Evolutionary conservation across 2,797 vertebrate species (phyloP), one percentile per base, ranked within the genome.

Genomic region (Lithobates sylvaticus): DNA sequence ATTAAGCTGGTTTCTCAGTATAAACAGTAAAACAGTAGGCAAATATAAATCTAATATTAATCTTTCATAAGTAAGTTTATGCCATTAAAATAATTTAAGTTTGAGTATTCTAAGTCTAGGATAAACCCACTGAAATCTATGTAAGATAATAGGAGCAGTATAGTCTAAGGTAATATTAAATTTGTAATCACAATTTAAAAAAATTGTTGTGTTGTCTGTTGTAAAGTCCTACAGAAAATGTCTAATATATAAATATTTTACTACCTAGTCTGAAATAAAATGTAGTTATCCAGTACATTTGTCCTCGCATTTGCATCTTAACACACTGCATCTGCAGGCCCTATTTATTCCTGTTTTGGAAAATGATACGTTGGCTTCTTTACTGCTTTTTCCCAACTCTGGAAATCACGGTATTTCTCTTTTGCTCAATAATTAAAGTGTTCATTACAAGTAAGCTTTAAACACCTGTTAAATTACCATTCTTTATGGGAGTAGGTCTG

Each of bases 381-480:
- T 83, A 36, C 67, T 85, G 74, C n/a, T 79, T 86, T 81, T 70
- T 58, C 58, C 18, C 27, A 50, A 54, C 67, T 71, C 16, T 10
- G 36, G 50, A 70, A 80, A 80, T 84, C 32, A 61, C 36, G 76
- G 61, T 87, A 84, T 84, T 84, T 80, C 75, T 67, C 26, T 79
- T 86, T 87, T 79, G 65, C 80, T 87, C 65, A 87, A 79, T 87
- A 80, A 87, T 84, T 84, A 64, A 84, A 84, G 64, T 70, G 47
- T 80, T 84, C 77, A 80, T 80, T 87, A 78, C 86, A 84, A 50
- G 64, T 61, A 61, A 80, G 76, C 81, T 87, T 87, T 80, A 87
- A 79, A 78, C 81, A 87, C 86, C 81, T 87, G 86, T 87, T 87
- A 44, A 29, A 69, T 83, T 84, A 78, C 78, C 70, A 78, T 87